These are phyloP conservation scores for Passer montanus DNA, from an alignment of 2,113 vertebrate species.

Conservation along the genomic window DNA sequence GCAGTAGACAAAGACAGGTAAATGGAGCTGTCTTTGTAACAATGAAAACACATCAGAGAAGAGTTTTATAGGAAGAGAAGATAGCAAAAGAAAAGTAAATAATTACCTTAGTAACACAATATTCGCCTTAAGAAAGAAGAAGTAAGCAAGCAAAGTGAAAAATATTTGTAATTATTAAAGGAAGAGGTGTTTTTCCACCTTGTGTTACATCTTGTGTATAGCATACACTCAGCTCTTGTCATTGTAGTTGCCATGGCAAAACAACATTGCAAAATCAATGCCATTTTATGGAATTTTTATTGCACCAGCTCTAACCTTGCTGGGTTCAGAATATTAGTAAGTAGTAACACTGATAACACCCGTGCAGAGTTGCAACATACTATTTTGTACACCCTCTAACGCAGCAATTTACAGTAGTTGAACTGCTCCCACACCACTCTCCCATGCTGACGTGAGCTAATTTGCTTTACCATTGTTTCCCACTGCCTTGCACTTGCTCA, in stretches of 20 bases:
- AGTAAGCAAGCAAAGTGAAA: not conserved
- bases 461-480: constrained; percentile 21
- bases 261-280: not conserved
- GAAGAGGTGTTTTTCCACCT: not conserved
- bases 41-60: not conserved
- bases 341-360: not conserved
- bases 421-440: constrained; percentile 15
- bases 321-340: not conserved
- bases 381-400: not conserved
- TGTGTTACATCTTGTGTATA: not conserved
- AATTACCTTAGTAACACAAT: not conserved
- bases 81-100: not conserved
- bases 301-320: not conserved
- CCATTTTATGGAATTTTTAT: not conserved
- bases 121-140: not conserved
- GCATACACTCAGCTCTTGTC: not conserved
- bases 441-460: not conserved
- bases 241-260: not conserved
- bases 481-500: constrained; percentile 9
- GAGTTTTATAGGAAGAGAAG: not conserved
- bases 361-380: not conserved
- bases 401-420: not conserved
- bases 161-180: not conserved
- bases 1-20: not conserved
- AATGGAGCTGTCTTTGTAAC: not conserved